Evolutionary conservation across 2,113 vertebrate species (phyloP), one percentile per base, ranked within the genome.

Genomic region (Grallaria varia): DNA sequence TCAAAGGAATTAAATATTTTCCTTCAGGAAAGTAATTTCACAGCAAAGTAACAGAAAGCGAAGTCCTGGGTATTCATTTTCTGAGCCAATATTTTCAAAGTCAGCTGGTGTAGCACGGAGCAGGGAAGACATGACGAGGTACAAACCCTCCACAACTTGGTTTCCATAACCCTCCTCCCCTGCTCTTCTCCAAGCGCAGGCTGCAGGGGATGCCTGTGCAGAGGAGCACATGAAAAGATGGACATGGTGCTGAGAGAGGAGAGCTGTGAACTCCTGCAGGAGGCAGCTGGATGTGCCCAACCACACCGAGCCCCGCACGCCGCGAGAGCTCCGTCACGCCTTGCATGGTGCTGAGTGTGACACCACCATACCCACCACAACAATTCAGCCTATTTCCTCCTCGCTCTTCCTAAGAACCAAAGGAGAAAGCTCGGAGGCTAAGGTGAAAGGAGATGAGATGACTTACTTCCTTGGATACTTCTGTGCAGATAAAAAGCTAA

Each of bases 11-110:
- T 98, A 98, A 98, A 93, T 97, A 98, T 98, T 97, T 97, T 97
- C 96, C 97, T 98, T 98, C 97, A 97, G 96, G 92, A 97, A 98
- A 98, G 97, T 98, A 98, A 98, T 98, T 98, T 98, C 97, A 97
- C 97, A 98, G 96, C 92, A 96, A 98, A 98, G 97, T 91, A 97
- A 96, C 96, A 97, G 89, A 96, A 91, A 98, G 94, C 89, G 95
- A 94, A 91, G 97, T 98, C 97, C 91, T 93, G 91, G 89, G 94
- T 97, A 97, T 98, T 97, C 96, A 97, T 97, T 98, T 98, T 97
- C 96, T 14, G 47, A 98, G 91, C 75, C 96, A 96, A 97, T 97
- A 95, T 97, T 97, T 97, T 97, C 96, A 96, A 98, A 98, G 96
- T 96, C 96, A 91, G 96, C 96, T 97, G 97, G 90, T 84, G 93